phyloP scores from a whole-genome alignment of 2,888 invertebrate species.

The Acanthococcus lagerstroemiae region DNA sequence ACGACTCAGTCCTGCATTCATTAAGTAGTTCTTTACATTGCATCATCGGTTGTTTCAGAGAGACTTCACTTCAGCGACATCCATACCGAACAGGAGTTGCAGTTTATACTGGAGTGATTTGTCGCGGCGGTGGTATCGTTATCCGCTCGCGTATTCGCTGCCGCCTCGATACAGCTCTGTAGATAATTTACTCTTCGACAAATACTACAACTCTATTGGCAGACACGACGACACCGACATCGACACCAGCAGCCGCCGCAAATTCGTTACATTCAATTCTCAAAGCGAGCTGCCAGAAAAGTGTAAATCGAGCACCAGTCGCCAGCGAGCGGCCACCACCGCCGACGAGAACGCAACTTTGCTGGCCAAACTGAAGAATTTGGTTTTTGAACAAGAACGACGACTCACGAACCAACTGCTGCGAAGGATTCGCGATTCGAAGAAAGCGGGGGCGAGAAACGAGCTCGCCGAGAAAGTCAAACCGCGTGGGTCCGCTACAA shows the following conservation, averaged over 20 bases:
- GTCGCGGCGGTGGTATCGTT: too few species aligned
- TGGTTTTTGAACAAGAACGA: slow-evolving; percentile 18
- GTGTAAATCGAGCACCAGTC: too few species aligned
- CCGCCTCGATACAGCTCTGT: background rate
- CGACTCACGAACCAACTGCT: slow-evolving; percentile 2
- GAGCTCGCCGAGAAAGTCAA: background rate
- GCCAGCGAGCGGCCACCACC: too few species aligned
- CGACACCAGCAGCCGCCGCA: too few species aligned
- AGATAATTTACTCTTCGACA: background rate
- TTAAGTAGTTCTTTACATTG: too few species aligned
- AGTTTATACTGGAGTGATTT: too few species aligned
- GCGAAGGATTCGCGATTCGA: background rate
- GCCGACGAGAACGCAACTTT: slow-evolving; percentile 2
- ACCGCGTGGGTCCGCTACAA: background rate
- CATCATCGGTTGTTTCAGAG: too few species aligned
- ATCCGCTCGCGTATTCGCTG: background rate
- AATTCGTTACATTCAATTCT: too few species aligned
- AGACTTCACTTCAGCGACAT: too few species aligned
- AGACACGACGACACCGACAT: background rate
- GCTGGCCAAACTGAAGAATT: slow-evolving; percentile 9
- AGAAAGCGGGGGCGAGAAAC: background rate
- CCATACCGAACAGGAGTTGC: too few species aligned
- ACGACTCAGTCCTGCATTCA: too few species aligned
- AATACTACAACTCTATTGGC: background rate
- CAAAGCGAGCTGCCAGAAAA: too few species aligned